Base-by-base conservation (phyloP, 2,113 vertebrate species). In the Progne subis region DNA sequence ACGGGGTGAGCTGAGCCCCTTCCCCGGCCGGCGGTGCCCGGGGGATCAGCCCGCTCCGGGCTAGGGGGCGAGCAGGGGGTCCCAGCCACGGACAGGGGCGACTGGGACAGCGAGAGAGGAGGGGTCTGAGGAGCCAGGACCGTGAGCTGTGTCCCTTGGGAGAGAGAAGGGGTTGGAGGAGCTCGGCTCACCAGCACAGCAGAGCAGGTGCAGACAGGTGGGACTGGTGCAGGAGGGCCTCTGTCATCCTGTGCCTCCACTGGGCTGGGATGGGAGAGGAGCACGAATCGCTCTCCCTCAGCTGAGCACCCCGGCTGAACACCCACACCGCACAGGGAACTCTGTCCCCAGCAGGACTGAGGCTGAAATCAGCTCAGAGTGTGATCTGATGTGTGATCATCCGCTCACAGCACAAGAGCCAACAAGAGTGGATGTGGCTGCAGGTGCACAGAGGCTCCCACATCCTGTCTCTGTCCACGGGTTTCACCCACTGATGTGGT, bases 301-400 rank as follows among this genome's bases (percentile, higher is more conserved):
- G 19, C 83, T 18, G 56, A 65, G 20, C 79, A 28, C 5, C 32
- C 34, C 0, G 0, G 20, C 53, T 14, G 3, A 21, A 4, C 61
- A 10, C 26, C 34, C 50, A 8, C 23, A 7, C 28, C 15, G 6
- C 0, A 0, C 1, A 0, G 3, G 44, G 24, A 26, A n/a, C 16
- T 24, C n/a, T 5, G 4, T 18, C 28, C 74, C 85, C 29, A 26
- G 72, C 50, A 67, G 37, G 39, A 64, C 14, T 11, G 52, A 75
- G 47, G 37, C 0, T 53, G 50, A 57, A 90, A 52, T 59, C 19
- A n/a, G 32, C 49, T 26, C 0, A 0, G 4, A 21, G 24, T 5
- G 12, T 25, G 52, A 76, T 49, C 47, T 37, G 37, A 37, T 37
- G 37, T 37, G 37, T 37, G 37, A 37, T 37, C 12, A 3, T 19